Percentiles rank a stretch among this genome's conserved stretches.
Conservation (phyloP, 2,888 invertebrate species). For the Platycheirus albimanus region DNA sequence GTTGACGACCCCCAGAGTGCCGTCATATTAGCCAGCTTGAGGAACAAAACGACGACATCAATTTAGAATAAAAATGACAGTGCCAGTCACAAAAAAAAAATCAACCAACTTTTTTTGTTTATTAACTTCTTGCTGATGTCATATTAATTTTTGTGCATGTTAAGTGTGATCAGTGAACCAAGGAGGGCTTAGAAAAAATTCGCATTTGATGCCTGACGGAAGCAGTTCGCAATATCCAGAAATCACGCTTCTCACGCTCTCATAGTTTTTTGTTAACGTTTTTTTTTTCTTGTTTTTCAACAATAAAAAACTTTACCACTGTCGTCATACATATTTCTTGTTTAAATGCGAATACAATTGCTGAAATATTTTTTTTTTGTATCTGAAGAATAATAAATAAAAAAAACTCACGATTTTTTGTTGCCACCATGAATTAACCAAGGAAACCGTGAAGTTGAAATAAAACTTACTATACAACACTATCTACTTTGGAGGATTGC, state of each 20-base stretch:
- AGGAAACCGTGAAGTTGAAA: slow-evolving; percentile 39
- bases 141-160: slow-evolving; percentile 48
- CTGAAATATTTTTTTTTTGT: slow-evolving; percentile 33
- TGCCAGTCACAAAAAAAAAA: slow-evolving; percentile 27
- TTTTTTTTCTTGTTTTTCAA: slow-evolving; percentile 3
- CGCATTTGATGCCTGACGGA: slow-evolving; percentile 57
- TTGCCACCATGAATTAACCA: slow-evolving; percentile 43
- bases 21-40: slow-evolving; percentile 15
- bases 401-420: slow-evolving; percentile 2
- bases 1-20: slow-evolving; percentile 31
- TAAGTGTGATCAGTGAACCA: slow-evolving; percentile 19
- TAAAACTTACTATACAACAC: too few relatives aligned
- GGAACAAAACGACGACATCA: slow-evolving; percentile 42
- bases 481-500: too few relatives aligned
- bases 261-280: slow-evolving; percentile 38
- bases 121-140: slow-evolving; percentile 61
- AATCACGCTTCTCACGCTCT: slow-evolving; percentile 73
- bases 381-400: slow-evolving; percentile 38
- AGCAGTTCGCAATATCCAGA: slow-evolving; percentile 55
- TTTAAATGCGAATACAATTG: slow-evolving; percentile 32
- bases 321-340: slow-evolving; percentile 23
- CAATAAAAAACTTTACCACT: slow-evolving; percentile 20
- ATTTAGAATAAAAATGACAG: slow-evolving; percentile 60
- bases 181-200: slow-evolving; percentile 16
- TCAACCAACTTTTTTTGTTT: too few relatives aligned